These are phyloP conservation scores for Eristalis intricaria DNA, from an alignment of 2,888 invertebrate species.

Conservation along the genomic window DNA sequence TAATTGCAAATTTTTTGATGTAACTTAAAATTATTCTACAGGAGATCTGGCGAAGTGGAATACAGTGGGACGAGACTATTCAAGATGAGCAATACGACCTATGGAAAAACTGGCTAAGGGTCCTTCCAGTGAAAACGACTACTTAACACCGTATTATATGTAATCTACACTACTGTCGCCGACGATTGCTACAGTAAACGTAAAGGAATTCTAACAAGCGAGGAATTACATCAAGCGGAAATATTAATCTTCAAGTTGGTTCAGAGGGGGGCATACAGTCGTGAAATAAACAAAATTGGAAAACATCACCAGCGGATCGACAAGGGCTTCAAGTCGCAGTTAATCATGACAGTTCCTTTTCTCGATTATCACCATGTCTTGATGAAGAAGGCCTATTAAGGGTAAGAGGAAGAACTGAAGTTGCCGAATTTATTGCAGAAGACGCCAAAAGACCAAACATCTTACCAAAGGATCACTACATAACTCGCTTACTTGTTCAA, in stretches of 20 bases:
- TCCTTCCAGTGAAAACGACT: conserved; percentile 28
- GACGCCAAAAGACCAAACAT: conserved; percentile 11
- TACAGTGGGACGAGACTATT: neutral
- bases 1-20: conserved; percentile 9
- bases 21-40: conserved; percentile 15
- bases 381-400: conserved; percentile 35
- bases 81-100: too few species aligned
- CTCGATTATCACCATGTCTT: conserved; percentile 20
- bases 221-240: neutral
- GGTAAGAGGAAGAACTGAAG: conserved; percentile 47
- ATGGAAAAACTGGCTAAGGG: conserved; percentile 72
- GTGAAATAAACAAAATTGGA: neutral
- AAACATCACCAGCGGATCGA: neutral
- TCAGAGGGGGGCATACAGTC: neutral
- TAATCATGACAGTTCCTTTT: conserved; percentile 13
- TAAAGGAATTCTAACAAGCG: neutral
- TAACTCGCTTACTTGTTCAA: conserved; percentile 22
- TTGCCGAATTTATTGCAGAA: too few species aligned
- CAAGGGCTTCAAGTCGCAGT: neutral
- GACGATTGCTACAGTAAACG: neutral
- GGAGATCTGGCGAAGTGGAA: neutral
- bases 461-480: conserved; percentile 13
- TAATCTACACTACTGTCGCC: neutral
- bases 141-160: neutral
- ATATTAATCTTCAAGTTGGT: neutral